Evolutionary conservation across 2,888 invertebrate genomes (phyloP).

Genomic region (Melipona bicolor): DNA sequence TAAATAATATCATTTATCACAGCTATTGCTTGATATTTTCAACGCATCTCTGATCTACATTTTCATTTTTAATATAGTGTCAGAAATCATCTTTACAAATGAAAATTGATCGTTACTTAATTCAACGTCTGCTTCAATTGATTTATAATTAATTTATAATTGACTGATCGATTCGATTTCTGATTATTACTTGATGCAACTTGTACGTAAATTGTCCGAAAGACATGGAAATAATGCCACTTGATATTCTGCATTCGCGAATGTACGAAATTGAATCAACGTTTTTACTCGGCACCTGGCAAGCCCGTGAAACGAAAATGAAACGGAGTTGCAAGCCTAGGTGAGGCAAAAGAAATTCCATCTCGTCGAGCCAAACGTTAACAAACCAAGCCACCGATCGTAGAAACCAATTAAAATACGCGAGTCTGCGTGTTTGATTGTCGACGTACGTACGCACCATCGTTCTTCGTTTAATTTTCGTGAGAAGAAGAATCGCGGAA

Average conservation of each 20-base stretch:
- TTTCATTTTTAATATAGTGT: too few relatives aligned
- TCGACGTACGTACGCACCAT: neutral
- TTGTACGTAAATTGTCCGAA: neutral
- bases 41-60: accelerated
- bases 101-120: neutral
- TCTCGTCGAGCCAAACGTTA: neutral
- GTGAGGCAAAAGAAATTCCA: neutral
- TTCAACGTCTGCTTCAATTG: too few relatives aligned
- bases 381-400: neutral
- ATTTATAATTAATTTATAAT: too few relatives aligned
- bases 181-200: too few relatives aligned
- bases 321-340: neutral
- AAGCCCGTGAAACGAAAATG: neutral
- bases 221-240: neutral
- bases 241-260: neutral
- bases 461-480: neutral
- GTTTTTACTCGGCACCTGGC: neutral
- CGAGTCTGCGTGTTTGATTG: neutral
- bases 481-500: neutral
- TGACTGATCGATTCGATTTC: too few relatives aligned
- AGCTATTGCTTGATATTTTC: neutral
- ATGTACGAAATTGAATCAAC: neutral
- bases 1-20: neutral
- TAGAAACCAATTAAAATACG: neutral
- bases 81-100: neutral